Evolutionary conservation across 2,113 vertebrate species (phyloP), one percentile per base, ranked within the genome.

Genomic region (Forbesichthys papilliferus): DNA sequence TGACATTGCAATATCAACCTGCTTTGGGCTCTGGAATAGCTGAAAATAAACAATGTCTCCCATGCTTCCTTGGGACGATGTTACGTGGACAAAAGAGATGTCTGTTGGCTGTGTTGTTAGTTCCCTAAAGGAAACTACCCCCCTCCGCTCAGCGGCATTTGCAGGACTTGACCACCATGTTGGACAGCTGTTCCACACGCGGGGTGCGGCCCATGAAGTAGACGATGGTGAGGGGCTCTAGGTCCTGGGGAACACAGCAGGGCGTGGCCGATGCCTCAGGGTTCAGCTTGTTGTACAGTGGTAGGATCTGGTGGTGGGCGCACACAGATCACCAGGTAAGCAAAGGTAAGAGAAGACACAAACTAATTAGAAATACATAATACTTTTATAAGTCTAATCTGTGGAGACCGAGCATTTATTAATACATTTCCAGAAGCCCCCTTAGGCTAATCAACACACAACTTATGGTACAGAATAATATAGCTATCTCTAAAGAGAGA

Each of bases 221-320:
- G 74, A 94, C 90, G 3, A 94, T 94, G 79, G 92, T 94, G 85
- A 94, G 92, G 59, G 93, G 92, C 85, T 94, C 93, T 84, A 94
- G 90, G 77, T 93, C 93, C 79, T 94, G 93, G 47, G 93, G 92
- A 1, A 94, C 92, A 33, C 93, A 93, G 89, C 93, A 94, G 27
- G 93, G 93, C 3, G 92, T 83, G 3, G 88, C 92, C 0, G 93
- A 94, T 20, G 93, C 93, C 79, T 93, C 92, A 0, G 93, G 93
- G 78, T 94, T 94, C 84, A 94, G 80, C 84, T 93, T 93, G 85
- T 93, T 94, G 87, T 94, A 94, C 70, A 94, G 84, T 8, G 93
- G 93, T 79, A 94, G 87, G 77, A 94, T 94, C 93, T 94, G 81
- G 47, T n/a, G 77, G 6, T 5, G 69, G 8, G 58, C 47, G 48